A percentile compares a stretch with the other conserved stretches of the same genome.
phyloP scores from a whole-genome alignment of 2,888 invertebrate species.

The Aspidapion aeneum region DNA sequence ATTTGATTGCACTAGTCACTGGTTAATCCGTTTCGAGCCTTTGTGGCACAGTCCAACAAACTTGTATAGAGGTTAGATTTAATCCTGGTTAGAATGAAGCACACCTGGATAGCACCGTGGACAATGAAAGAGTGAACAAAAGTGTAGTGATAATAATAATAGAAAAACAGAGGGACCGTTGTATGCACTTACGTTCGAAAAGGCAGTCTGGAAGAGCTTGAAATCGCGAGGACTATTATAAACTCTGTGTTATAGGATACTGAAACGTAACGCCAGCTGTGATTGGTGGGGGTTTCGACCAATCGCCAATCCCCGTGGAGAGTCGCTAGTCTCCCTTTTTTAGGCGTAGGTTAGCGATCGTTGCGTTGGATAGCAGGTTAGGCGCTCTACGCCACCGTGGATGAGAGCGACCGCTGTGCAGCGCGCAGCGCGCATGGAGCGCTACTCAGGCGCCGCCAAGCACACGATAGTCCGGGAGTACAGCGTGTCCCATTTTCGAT shows the following conservation, averaged over 20 bases:
- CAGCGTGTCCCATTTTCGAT: neutral
- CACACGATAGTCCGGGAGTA: neutral
- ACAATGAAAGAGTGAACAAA: neutral
- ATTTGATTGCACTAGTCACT: conserved; percentile 17
- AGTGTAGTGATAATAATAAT: too few species aligned
- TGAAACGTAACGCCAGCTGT: conserved; percentile 48
- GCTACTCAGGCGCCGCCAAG: too few species aligned
- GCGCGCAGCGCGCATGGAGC: too few species aligned
- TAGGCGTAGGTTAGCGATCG: conserved; percentile 55
- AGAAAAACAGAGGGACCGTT: conserved; percentile 23
- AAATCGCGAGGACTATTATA: conserved; percentile 69
- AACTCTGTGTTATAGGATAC: conserved; percentile 81
- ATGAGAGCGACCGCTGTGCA: conserved; percentile 24
- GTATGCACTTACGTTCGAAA: conserved; percentile 83
- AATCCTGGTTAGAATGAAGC: neutral
- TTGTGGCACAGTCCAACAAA: conserved; percentile 19
- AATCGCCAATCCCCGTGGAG: conserved; percentile 51
- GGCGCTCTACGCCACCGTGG: conserved; percentile 19
- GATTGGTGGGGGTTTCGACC: conserved; percentile 50
- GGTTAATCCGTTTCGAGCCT: conserved; percentile 5
- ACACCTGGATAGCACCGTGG: neutral
- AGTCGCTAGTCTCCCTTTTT: conserved; percentile 58
- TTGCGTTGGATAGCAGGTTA: conserved; percentile 39
- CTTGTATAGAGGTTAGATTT: neutral
- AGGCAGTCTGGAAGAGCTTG: conserved; percentile 92